Conservation (phyloP, 2,797 vertebrate species). For the Cetoscarus ocellatus region DNA sequence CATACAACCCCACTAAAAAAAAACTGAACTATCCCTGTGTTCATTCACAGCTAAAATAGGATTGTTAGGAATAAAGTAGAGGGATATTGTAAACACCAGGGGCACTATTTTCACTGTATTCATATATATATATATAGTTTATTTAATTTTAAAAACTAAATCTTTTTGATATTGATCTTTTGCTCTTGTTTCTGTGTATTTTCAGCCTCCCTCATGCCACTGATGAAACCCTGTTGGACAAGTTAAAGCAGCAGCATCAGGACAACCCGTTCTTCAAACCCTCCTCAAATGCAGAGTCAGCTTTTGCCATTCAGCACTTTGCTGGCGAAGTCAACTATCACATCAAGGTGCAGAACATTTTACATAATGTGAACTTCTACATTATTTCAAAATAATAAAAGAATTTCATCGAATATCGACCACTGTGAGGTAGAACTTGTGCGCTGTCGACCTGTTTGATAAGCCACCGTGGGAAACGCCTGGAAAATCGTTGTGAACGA, state of each 20-base stretch:
- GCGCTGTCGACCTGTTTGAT: slow-evolving; percentile 42
- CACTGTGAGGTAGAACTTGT: not conserved
- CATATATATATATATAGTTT: no score
- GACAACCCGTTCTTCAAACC: slow-evolving; percentile 88
- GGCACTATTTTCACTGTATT: no score
- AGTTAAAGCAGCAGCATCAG: slow-evolving; percentile 91
- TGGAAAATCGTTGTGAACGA: slow-evolving; percentile 9
- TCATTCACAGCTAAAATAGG: no score
- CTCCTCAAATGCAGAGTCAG: slow-evolving; percentile 86
- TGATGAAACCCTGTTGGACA: slow-evolving; percentile 89
- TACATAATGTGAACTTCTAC: slow-evolving; percentile 4
- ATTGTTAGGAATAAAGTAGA: no score
- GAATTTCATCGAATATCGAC: no score
- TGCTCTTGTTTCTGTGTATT: slow-evolving; percentile 39
- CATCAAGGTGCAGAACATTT: slow-evolving; percentile 86
- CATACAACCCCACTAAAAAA: no score
- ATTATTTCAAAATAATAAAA: not conserved
- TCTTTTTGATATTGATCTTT: slow-evolving; percentile 5
- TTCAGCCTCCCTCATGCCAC: slow-evolving; percentile 90
- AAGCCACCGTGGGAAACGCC: slow-evolving; percentile 52
- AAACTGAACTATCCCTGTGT: no score
- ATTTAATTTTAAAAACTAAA: no score
- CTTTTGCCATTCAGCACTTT: slow-evolving; percentile 93
- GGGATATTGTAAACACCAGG: no score
- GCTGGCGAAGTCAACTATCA: slow-evolving; percentile 94